These are phyloP conservation scores for Patiria miniata DNA, from an alignment of 35 echinoderm and acorn worm genomes.

Conservation along the genomic window DNA sequence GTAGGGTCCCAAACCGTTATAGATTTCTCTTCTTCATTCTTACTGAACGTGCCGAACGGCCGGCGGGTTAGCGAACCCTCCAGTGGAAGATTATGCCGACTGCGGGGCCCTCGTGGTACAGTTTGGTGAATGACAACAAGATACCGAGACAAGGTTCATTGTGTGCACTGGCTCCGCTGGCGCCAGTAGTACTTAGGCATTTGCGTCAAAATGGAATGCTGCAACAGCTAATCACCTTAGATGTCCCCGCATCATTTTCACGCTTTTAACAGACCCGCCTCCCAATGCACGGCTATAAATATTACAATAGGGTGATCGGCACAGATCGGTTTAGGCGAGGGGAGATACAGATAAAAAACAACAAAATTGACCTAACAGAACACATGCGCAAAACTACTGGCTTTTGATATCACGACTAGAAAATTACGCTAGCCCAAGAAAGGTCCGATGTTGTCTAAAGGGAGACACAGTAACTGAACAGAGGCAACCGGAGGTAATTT, in stretches of 20 bases:
- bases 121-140: conserved; percentile 72
- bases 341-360: neutral
- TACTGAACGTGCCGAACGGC: neutral
- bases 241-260: conserved; percentile 69
- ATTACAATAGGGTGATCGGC: conserved; percentile 27
- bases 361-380: conserved; percentile 4
- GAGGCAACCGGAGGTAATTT: conserved; percentile 1
- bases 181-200: conserved; percentile 94
- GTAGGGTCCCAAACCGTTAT: too few species aligned
- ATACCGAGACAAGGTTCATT: conserved; percentile 78
- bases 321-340: conserved; percentile 1
- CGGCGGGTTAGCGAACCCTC: conserved; percentile 19
- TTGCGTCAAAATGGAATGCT: conserved; percentile 81
- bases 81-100: neutral
- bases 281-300: conserved; percentile 35
- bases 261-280: conserved; percentile 72
- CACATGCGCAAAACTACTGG: neutral
- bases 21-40: too few species aligned
- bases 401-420: neutral
- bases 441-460: neutral
- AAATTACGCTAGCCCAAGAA: neutral
- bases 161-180: conserved; percentile 79
- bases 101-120: conserved; percentile 12
- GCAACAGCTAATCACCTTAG: conserved; percentile 93
- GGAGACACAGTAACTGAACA: neutral